Base-by-base conservation (phyloP, 1,140 invertebrate species). In the Heliconius eleuchia region DNA sequence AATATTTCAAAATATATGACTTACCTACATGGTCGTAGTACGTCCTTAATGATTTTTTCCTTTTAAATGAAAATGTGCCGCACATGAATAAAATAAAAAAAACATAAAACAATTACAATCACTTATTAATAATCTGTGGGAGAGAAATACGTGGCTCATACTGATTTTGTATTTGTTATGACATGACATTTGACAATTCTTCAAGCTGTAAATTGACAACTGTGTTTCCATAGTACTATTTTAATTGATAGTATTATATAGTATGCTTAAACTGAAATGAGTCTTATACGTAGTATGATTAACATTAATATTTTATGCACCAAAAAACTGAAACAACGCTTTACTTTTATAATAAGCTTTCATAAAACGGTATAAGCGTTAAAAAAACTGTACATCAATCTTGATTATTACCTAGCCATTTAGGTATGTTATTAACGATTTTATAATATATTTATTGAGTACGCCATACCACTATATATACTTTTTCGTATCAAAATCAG, bases 401-500 rank as follows among this genome's bases (percentile, higher is more conserved):
- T 66, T n/a, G 60, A 66, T 66, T 27, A 66, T 66, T 27, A 30
- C 11, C 60, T 66, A 66, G 11, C 8, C 23, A 30, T 30, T 66
- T 66, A 66, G 13, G 60, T 66, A 66, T 66, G 60, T 30, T 13
- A 66, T 16, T 13, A 66, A 16, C 9, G 4, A 66, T 27, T 66
- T 66, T 66, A 30, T 66, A 66, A 27, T 66, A 27, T 66, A 30
- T 66, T 66, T 30, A 66, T n/a, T 66, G 27, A 71, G 74, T 77
- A 77, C 76, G 76, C 76, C 70, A 77, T 77, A 77, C 70, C 72
- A 13, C 23, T 72, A 42, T 42, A 13, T 46, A 5, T n/a, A 27
- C 30, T 55, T 74, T 71, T 42, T 57, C 6, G 50, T 71, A 79
- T 57, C 42, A 70, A 79, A 82, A 77, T 71, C 60, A 88, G 89